A percentile compares a stretch with the other conserved stretches of the same genome.
phyloP scores from a whole-genome alignment of 1,140 invertebrate genomes.

The Physella acuta region DNA sequence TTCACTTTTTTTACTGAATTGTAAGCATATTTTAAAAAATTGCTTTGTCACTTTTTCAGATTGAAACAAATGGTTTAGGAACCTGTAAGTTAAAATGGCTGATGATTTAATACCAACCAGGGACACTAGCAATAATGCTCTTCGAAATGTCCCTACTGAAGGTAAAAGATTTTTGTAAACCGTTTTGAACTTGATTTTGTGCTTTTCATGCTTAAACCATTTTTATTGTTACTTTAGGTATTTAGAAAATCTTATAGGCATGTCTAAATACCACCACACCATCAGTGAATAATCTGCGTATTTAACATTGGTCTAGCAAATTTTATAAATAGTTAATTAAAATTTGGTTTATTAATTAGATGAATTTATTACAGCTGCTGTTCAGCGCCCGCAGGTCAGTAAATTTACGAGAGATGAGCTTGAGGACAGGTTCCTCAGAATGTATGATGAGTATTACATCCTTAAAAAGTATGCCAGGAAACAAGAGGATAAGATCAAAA shows the following conservation, averaged over 20 bases:
- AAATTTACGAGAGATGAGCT: conserved; percentile 56
- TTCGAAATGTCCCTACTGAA: conserved; percentile 17
- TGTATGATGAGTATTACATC: conserved; percentile 61
- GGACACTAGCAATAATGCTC: conserved; percentile 32
- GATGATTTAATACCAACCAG: conserved; percentile 29
- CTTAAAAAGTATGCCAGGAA: conserved; percentile 62
- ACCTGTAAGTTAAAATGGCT: conserved; percentile 14
- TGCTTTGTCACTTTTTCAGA: neutral
- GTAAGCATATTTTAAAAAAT: no score
- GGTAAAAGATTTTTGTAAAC: no score
- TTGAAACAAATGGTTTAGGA: neutral
- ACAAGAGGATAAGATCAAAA: conserved; percentile 64
- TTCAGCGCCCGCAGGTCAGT: conserved; percentile 49
- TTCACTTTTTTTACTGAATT: no score
- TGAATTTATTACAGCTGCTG: conserved; percentile 38
- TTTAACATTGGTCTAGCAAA: neutral
- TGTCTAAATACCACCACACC: neutral
- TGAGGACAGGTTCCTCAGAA: conserved; percentile 61
- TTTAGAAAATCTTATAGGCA: no score
- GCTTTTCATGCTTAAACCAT: no score
- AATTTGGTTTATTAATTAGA: neutral
- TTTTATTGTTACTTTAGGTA: no score
- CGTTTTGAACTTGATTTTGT: no score
- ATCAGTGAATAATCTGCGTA: neutral
- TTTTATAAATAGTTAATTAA: neutral